Evolutionary conservation across 2,113 vertebrate species (phyloP).

Genomic region (Ctenodactylus gundi): DNA sequence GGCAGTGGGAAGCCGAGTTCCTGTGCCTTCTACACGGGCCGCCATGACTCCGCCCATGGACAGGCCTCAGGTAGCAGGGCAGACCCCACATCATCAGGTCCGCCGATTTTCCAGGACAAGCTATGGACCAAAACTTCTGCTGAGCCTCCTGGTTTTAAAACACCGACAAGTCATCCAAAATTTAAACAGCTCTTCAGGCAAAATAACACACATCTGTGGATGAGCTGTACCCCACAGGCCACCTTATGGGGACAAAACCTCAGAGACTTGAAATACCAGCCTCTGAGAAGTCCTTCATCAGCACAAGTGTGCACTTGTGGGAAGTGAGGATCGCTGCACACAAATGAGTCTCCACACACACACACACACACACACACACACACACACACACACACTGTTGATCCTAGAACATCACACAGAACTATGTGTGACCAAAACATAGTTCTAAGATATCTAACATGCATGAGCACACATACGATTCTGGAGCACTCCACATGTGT

Average conservation of each 20-base stretch:
- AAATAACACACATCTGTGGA: not conserved
- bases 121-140: not conserved
- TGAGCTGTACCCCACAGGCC: not conserved
- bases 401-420: no score
- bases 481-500: not conserved
- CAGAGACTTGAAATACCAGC: not conserved
- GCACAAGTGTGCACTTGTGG: not conserved
- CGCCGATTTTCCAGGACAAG: not conserved
- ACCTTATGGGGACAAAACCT: not conserved
- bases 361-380: not conserved
- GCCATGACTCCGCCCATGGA: not conserved
- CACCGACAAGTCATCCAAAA: not conserved
- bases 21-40: not conserved
- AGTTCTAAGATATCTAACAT: no score
- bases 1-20: not conserved
- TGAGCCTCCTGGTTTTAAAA: constrained; percentile 11
- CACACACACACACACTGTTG: not conserved
- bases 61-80: not conserved
- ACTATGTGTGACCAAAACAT: no score
- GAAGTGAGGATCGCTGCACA: not conserved
- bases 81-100: not conserved
- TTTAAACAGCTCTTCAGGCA: not conserved
- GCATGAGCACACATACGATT: not conserved
- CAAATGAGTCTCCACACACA: not conserved
- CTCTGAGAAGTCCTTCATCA: not conserved